Conservation (phyloP, 2,888 invertebrate genomes). For the Neoascia interrupta region DNA sequence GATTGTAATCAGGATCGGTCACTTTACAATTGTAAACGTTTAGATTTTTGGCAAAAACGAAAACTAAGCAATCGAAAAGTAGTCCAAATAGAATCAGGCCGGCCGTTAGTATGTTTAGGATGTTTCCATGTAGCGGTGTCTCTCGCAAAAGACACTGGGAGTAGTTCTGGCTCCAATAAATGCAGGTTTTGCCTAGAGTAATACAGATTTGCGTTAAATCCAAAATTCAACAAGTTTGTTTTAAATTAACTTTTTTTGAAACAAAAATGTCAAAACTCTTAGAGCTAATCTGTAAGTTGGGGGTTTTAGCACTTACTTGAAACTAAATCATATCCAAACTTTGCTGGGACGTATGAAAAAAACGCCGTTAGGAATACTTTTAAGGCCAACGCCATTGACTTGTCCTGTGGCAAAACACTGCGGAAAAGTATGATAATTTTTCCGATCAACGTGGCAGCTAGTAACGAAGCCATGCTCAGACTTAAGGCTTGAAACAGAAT, state of each 20-base stretch:
- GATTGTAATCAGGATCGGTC: slow-evolving; percentile 78
- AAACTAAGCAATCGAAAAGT: slow-evolving; percentile 80
- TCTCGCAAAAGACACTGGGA: slow-evolving; percentile 80
- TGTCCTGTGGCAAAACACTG: slow-evolving; percentile 82
- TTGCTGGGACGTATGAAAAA: slow-evolving; percentile 83
- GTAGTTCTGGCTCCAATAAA: slow-evolving; percentile 79
- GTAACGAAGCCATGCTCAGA: slow-evolving; percentile 77
- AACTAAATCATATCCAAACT: slow-evolving; percentile 83
- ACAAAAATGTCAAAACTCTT: too few species aligned
- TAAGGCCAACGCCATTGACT: slow-evolving; percentile 83
- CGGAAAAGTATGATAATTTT: slow-evolving; percentile 81
- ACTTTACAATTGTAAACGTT: slow-evolving; percentile 78
- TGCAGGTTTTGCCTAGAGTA: slow-evolving; percentile 79
- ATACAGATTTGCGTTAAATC: not conserved
- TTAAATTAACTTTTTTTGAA: too few species aligned
- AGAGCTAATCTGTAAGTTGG: too few species aligned
- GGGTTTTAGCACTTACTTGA: slow-evolving; percentile 80
- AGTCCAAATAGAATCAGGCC: slow-evolving; percentile 79
- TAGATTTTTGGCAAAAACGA: slow-evolving; percentile 78
- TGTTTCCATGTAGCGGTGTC: slow-evolving; percentile 79
- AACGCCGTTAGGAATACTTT: slow-evolving; percentile 81
- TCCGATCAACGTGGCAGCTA: slow-evolving; percentile 78
- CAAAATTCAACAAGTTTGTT: too few species aligned
- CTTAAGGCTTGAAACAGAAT: slow-evolving; percentile 80
- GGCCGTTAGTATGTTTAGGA: slow-evolving; percentile 80